These are phyloP conservation scores for Periophthalmodon schlosseri DNA, from an alignment of 2,113 vertebrate genomes.

Conservation along the genomic window DNA sequence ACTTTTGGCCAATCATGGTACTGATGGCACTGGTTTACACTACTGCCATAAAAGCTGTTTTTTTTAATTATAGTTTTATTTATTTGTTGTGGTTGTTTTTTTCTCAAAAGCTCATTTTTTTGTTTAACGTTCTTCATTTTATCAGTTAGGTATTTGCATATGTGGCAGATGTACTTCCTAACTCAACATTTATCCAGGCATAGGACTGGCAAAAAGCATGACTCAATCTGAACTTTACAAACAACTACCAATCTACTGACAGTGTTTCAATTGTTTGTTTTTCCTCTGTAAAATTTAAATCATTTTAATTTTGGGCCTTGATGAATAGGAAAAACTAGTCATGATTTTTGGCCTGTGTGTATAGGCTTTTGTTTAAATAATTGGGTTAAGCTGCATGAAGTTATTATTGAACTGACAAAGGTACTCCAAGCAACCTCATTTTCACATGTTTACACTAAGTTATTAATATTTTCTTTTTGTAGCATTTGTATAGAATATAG, in stretches of 20 bases:
- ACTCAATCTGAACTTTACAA: not conserved
- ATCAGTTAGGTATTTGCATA: not conserved
- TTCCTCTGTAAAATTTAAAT: not conserved
- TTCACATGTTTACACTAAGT: not conserved
- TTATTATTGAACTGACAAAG: not conserved
- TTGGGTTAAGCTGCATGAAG: constrained; percentile 4
- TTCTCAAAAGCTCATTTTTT: not conserved
- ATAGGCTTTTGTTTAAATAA: not conserved
- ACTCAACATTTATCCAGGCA: not conserved
- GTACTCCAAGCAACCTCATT: not conserved
- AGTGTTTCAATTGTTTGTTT: not conserved
- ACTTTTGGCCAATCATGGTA: not conserved
- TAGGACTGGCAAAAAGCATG: not conserved
- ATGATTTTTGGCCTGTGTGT: not conserved
- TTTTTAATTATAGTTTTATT: not conserved
- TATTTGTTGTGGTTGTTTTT: not conserved
- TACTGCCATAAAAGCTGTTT: not conserved
- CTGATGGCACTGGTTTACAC: not conserved
- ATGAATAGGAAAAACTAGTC: not conserved
- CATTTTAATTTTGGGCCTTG: not conserved
- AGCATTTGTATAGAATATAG: constrained; percentile 1
- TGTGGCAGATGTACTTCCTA: not conserved
- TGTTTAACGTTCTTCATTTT: not conserved
- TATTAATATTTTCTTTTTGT: not conserved
- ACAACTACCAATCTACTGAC: not conserved